Base-by-base conservation (phyloP, 2,113 vertebrate species). In the Pleuronectes platessa region DNA sequence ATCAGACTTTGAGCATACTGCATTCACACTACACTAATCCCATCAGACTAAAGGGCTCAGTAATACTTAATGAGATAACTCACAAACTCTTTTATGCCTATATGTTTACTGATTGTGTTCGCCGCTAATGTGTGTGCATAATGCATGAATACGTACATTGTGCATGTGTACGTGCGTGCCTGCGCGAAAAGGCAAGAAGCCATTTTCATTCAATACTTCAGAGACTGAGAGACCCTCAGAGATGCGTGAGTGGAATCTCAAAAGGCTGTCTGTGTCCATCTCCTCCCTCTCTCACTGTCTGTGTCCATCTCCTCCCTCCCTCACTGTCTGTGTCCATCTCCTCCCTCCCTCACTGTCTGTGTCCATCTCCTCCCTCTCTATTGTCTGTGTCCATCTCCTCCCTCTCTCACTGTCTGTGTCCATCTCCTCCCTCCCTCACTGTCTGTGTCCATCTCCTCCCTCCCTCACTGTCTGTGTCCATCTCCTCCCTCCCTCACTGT, bases 231-330 rank as follows among this genome's bases (percentile, higher is more conserved):
- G 79, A 90, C 79, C 82, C 85, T 89, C 76, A 88, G 72, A 74
- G 77, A 85, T 69, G 84, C 91, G 92, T 93, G 92, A 88, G 88
- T 70, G 67, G 93, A 93, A 93, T 94, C 85, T 91, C 81, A 94
- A 94, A 86, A 90, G 76, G 64, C 77, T 66, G 89, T 73, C 85
- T 89, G 77, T 92, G 88, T 89, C 89, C 88, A 78, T 86, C 78
- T 68, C 67, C 73, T 68, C 68, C 49, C 31, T 75, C 58, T 60
- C 55, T 51, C 18, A 17, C 51, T 61, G 78, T 79, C 86, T 83
- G 81, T 66, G 24, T 24, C 24, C 24, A 24, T 24, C 24, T 24
- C 24, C 24, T 24, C 24, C 24, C 24, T 24, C 24, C 1, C 24
- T 24, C 24, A 24, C 24, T 24, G 24, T 24, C 24, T 24, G 24